phyloP scores from a whole-genome alignment of 2,888 invertebrate species.

The Cyaniris semiargus region DNA sequence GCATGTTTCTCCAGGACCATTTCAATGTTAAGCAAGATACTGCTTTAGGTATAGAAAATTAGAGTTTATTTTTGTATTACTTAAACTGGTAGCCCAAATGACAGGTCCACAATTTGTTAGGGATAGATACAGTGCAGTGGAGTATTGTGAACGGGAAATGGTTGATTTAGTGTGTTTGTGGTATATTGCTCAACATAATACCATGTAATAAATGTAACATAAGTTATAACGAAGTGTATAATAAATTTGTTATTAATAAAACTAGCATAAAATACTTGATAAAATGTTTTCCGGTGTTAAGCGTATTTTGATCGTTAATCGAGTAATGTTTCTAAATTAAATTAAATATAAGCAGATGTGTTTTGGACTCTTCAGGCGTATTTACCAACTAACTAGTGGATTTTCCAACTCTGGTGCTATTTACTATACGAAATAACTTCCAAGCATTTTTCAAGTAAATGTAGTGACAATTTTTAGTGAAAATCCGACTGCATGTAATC shows the following conservation, averaged over 20 bases:
- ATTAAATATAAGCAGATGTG: background rate
- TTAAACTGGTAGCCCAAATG: conserved; percentile 53
- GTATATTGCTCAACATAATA: conserved; percentile 30
- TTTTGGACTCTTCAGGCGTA: background rate
- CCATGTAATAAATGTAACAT: conserved; percentile 4
- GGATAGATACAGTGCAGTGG: conserved; percentile 61
- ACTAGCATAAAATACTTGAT: background rate
- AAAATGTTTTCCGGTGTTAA: conserved; percentile 7
- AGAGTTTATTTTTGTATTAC: conserved; percentile 38
- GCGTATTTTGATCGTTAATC: background rate
- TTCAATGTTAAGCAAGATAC: conserved; percentile 40
- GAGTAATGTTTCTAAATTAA: conserved; percentile 10
- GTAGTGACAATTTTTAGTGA: background rate
- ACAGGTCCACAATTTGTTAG: conserved; percentile 61
- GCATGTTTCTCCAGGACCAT: conserved; percentile 64
- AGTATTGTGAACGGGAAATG: conserved; percentile 52
- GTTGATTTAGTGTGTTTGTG: conserved; percentile 31
- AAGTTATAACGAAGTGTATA: background rate
- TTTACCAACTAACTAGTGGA: background rate
- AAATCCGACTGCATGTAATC: background rate
- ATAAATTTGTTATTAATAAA: background rate
- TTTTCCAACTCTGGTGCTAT: conserved; percentile 5
- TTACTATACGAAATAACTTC: background rate
- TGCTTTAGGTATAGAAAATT: conserved; percentile 39
- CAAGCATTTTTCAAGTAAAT: background rate